Base-by-base conservation (phyloP, 2,888 invertebrate species). In the Metopia argyrocephala region DNA sequence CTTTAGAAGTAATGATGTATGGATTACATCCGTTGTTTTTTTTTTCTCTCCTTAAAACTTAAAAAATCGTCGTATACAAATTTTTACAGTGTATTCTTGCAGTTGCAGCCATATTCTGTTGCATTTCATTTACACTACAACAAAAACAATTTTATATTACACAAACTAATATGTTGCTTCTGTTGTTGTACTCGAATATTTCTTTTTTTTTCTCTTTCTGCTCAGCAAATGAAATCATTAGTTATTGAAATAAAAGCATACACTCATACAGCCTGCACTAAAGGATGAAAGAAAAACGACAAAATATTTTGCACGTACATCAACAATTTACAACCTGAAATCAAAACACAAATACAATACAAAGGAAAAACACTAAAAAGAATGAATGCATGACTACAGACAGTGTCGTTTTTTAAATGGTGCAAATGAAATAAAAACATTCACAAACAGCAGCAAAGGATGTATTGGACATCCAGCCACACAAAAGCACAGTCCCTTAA, bases 321-420 rank as follows among this genome's bases (percentile, higher is more conserved):
- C 27, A 66, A 45, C 66, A 75, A 52, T 66, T 75, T 75, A 75
- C 66, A 75, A 66, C 66, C 66, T 66, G 45, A 68, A 68, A 75
- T 68, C 66, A 61, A 66, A 68, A 61, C 25, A n/a, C 27, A 9
- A 64, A 45, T 28, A 46, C n/a, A n/a, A n/a, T n/a, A n/a, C 54
- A n/a, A 31, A 31, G 59, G n/a, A n/a, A n/a, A n/a, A 54, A 54
- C 38, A 54, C 9, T n/a, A n/a, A n/a, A n/a, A 46, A n/a, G 7
- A 38, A 25, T n/a, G 31, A n/a, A 38, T n/a, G 1, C 48, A 57
- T 4, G 28, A 5, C 18, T 59, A 28, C 28, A 38, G n/a, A n/a
- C n/a, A n/a, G n/a, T n/a, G n/a, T n/a, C n/a, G n/a, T n/a, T n/a
- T n/a, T n/a, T n/a, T n/a, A n/a, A n/a, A n/a, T n/a, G n/a, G n/a